Evolutionary conservation across 2,888 invertebrate species (phyloP).

Genomic region (Caenorhabditis plicata): DNA sequence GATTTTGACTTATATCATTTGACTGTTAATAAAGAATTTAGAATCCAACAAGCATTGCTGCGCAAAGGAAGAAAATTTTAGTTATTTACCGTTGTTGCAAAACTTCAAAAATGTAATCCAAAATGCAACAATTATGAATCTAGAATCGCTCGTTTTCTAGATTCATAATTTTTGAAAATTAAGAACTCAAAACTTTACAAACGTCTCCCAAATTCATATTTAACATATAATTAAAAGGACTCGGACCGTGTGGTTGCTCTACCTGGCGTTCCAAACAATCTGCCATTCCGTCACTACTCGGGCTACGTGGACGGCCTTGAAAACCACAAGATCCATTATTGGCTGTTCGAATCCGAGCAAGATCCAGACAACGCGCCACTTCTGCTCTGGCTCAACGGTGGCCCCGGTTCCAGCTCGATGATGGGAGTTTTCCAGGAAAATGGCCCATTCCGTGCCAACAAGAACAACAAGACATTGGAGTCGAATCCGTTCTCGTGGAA

Average conservation of each 20-base stretch:
- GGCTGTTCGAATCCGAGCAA: conserved; percentile 55
- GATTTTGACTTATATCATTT: too few species aligned
- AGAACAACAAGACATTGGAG: conserved; percentile 42
- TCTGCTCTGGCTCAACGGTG: conserved; percentile 56
- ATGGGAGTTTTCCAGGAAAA: conserved; percentile 67
- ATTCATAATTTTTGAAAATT: too few species aligned
- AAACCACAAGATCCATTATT: conserved; percentile 66
- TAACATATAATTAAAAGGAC: conserved; percentile 10
- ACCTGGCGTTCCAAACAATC: conserved; percentile 28
- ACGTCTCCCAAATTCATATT: too few species aligned
- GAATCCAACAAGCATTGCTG: too few species aligned
- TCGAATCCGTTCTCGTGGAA: conserved; percentile 59
- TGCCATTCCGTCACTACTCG: conserved; percentile 33
- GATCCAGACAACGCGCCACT: conserved; percentile 38
- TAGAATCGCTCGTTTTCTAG: too few species aligned
- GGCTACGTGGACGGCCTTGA: conserved; percentile 60
- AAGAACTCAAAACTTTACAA: too few species aligned
- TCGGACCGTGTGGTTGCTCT: conserved; percentile 31
- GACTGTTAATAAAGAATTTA: too few species aligned
- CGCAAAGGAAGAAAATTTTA: too few species aligned
- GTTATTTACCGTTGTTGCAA: too few species aligned
- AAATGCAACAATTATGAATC: too few species aligned
- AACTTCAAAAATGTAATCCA: too few species aligned
- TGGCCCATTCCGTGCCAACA: conserved; percentile 66
- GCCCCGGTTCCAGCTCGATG: conserved; percentile 68